Evolutionary conservation across 2,888 invertebrate genomes (phyloP).

Genomic region (Fissipunctia ypsillon): DNA sequence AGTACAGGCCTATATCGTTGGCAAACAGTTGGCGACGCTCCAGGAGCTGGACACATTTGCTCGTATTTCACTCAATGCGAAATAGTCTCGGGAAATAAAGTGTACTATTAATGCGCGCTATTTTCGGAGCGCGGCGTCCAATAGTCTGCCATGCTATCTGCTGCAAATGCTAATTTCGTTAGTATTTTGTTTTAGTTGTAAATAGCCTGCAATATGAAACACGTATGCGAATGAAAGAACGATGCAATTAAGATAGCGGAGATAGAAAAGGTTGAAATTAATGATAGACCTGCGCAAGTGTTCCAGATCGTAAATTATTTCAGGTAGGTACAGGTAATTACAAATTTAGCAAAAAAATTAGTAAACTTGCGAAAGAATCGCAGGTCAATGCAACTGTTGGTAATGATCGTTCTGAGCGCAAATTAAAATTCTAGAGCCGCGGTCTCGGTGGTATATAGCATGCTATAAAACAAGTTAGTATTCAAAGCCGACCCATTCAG

Average conservation of each 20-base stretch:
- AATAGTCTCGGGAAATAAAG: slow-evolving; percentile 82
- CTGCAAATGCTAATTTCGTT: slow-evolving; percentile 43
- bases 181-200: slow-evolving; percentile 34
- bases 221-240: slow-evolving; percentile 18
- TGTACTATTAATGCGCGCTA: slow-evolving; percentile 81
- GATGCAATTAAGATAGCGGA: slow-evolving; percentile 43
- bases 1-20: slow-evolving; percentile 64
- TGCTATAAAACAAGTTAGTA: slow-evolving; percentile 23
- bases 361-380: slow-evolving; percentile 11
- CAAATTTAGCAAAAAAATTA: slow-evolving; percentile 26
- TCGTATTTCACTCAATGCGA: slow-evolving; percentile 85
- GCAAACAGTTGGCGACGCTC: slow-evolving; percentile 77
- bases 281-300: slow-evolving; percentile 45
- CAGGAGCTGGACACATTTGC: slow-evolving; percentile 78
- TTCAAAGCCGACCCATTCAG: slow-evolving; percentile 37
- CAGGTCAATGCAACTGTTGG: slow-evolving; percentile 36
- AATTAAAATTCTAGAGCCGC: slow-evolving; percentile 15
- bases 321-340: slow-evolving; percentile 37
- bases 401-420: slow-evolving; percentile 4
- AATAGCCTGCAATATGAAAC: slow-evolving; percentile 43
- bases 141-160: slow-evolving; percentile 77
- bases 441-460: background rate
- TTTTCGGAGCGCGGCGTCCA: slow-evolving; percentile 82
- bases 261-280: slow-evolving; percentile 35
- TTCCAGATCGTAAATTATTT: slow-evolving; percentile 55